Base-by-base conservation (phyloP, 2,113 vertebrate species). In the Erinaceus europaeus region DNA sequence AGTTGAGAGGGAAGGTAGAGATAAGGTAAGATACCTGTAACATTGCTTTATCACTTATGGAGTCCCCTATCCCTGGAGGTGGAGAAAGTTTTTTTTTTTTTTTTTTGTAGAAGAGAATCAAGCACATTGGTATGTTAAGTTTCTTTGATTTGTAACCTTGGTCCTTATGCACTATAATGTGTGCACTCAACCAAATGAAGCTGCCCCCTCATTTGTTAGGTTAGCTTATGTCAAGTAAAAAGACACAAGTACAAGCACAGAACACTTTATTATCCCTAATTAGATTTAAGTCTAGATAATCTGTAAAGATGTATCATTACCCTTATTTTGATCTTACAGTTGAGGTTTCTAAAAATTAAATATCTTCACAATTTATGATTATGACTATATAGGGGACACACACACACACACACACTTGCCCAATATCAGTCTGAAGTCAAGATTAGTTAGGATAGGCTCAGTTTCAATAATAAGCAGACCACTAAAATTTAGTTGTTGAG, bases 321-420 rank as follows among this genome's bases (percentile, higher is more conserved):
- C 12, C 5, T 55, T 71, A 29, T 61, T 52, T 59, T 65, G 13
- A 18, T 38, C 59, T 84, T 83, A 25, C 4, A 73, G n/a, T 34
- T 55, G 68, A 86, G 65, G 25, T 17, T 69, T 12, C 11, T 78
- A 78, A 87, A 74, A 61, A 88, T 84, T 73, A 55, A 0, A 57
- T 84, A 84, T 80, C 38, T 64, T 85, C 80, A 84, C n/a, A 75
- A 14, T 69, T 82, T 42, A 48, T 53, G 4, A 61, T 55, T 79
- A 77, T 65, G 42, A 67, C 18, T 78, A 1, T 59, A 18, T 27
- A 3, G 79, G 20, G 46, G 5, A 48, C 2, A 27, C 17, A 50
- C 11, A 17, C 3, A 65, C 10, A 34, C 15, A 40, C 23, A 62
- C 68, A 32, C n/a, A 14, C 32, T 46, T 8, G 86, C 10, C 3